Conservation (phyloP, 2,888 invertebrate genomes). For the Netelia melanura region DNA sequence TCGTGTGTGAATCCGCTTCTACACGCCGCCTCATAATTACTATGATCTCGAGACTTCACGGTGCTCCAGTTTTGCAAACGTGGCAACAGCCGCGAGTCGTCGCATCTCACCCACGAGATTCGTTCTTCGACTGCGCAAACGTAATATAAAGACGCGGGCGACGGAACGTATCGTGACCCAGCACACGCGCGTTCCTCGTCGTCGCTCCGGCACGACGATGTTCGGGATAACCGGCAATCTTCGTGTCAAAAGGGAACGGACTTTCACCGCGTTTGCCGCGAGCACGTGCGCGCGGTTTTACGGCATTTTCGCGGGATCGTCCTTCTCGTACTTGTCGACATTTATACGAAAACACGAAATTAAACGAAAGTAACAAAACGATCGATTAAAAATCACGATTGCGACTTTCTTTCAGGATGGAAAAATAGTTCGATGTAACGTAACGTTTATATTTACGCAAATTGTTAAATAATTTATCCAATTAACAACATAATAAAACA, state of each 20-base stretch:
- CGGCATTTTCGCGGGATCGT: background rate
- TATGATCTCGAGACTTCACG: constrained; percentile 78
- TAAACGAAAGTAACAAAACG: background rate
- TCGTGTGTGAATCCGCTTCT: constrained; percentile 77
- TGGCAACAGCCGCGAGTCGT: constrained; percentile 51
- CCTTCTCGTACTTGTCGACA: background rate
- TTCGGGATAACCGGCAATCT: constrained; percentile 79
- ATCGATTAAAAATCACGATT: too few relatives aligned
- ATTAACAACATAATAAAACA: too few relatives aligned
- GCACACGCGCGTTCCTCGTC: constrained; percentile 64
- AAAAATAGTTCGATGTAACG: too few relatives aligned
- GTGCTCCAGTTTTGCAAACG: constrained; percentile 78
- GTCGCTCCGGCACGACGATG: constrained; percentile 57
- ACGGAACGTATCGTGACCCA: constrained; percentile 69
- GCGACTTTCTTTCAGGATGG: too few relatives aligned
- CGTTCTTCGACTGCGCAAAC: background rate
- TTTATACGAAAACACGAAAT: too few relatives aligned
- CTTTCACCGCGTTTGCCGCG: constrained; percentile 74
- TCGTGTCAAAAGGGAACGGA: constrained; percentile 76
- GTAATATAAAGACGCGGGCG: constrained; percentile 35
- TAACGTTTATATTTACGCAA: too few relatives aligned
- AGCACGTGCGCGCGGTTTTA: constrained; percentile 43
- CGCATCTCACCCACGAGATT: constrained; percentile 26
- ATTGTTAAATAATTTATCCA: too few relatives aligned
- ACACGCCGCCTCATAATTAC: constrained; percentile 79